These are phyloP conservation scores for Homarus americanus DNA, from an alignment of 1,140 invertebrate genomes.

Conservation along the genomic window DNA sequence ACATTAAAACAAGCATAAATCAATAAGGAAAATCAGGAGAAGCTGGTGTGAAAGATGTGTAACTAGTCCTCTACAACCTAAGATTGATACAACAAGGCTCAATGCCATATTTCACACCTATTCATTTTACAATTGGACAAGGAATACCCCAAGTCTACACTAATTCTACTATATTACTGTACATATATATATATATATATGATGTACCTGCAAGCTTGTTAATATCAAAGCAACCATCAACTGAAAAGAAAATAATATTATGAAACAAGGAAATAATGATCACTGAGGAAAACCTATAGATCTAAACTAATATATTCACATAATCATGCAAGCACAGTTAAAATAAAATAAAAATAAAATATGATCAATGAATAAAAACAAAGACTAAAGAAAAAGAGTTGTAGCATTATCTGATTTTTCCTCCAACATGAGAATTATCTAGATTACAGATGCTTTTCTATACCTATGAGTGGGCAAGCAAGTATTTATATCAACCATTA, in stretches of 20 bases:
- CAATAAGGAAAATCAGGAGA: too few relatives aligned
- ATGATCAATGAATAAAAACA: background rate
- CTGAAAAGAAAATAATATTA: constrained; percentile 66
- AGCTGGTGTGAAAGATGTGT: too few relatives aligned
- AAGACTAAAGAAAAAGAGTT: background rate
- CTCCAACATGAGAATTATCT: too few relatives aligned
- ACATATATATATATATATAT: constrained; percentile 25
- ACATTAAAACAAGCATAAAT: too few relatives aligned
- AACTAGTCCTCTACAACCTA: too few relatives aligned
- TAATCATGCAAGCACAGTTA: constrained; percentile 18
- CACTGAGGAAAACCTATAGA: background rate
- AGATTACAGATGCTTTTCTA: too few relatives aligned
- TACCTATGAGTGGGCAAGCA: too few relatives aligned
- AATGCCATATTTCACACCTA: background rate
- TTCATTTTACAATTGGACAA: background rate
- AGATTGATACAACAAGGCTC: background rate
- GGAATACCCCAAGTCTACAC: constrained; percentile 7
- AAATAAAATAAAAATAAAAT: background rate
- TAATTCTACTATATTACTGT: background rate
- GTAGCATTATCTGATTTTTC: too few relatives aligned
- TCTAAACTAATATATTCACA: background rate
- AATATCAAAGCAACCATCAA: constrained; percentile 70
- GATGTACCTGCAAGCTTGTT: constrained; percentile 66
- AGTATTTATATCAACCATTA: too few relatives aligned
- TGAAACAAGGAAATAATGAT: constrained; percentile 12